Base-by-base conservation (phyloP, 2,888 invertebrate genomes). In the Hoplodrina blanda region DNA sequence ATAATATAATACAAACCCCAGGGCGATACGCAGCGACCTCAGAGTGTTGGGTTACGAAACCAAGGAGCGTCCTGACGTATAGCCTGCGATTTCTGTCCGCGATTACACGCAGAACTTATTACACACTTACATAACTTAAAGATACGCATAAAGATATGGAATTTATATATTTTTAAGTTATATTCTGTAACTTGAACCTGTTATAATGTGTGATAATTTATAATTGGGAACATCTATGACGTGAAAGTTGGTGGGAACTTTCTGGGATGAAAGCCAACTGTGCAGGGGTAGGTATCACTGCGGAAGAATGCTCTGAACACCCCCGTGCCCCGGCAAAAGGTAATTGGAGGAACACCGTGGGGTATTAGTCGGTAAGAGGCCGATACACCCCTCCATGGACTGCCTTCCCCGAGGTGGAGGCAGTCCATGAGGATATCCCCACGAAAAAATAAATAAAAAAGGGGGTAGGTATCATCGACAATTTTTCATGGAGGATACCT, bases 101-200 rank as follows among this genome's bases (percentile, higher is more conserved):
- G 87, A 87, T 87, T 87, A 77, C 81, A 60, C 19, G 68, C 65
- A 75, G 69, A 85, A 87, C 80, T 85, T 87, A 86, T 86, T 86
- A 82, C 83, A 70, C 74, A 77, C 84, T 86, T 87, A 82, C 80
- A 78, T 85, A 87, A 86, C 81, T 82, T 80, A 75, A 72, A 82
- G 85, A 85, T 85, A 82, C 69, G 73, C 72, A 72, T 69, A 66
- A 78, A 84, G 83, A 85, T 83, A 81, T 66, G 69, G 76, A 66
- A 80, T 79, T 79, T 79, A 80, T 76, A 80, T 79, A 81, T 79
- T 79, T 79, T 79, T 79, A 79, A 80, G 77, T 80, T 68, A 80
- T 76, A 61, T 69, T 57, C 65, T 76, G 78, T 76, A 76, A 79
- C 78, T 71, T 61, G 78, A 78, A 70, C 70, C 30, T 57, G 69